Evolutionary conservation across 2,797 vertebrate genomes (phyloP), one percentile per base, ranked within the genome.

Genomic region (Clarias pachynema): DNA sequence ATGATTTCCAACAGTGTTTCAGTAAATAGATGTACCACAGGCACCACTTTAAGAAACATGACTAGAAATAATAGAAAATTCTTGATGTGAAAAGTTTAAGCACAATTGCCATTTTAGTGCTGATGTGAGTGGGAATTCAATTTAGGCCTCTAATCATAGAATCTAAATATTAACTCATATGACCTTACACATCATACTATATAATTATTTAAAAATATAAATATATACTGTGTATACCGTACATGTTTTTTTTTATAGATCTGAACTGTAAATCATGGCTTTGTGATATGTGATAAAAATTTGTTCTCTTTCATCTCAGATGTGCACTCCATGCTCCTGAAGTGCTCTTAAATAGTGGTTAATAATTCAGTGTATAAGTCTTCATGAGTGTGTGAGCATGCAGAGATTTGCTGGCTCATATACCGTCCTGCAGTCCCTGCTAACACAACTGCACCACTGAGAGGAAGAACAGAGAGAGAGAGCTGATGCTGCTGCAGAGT

Each of bases 321-420:
- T 59, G 15, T 5, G 63, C 24, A 37, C 66, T 26, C 78, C 68
- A 53, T 73, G 72, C 44, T 74, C 2, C 72, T 53, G 24, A 89
- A 87, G 68, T 68, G 89, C 91, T 87, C 86, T 90, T 82, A n/a
- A 82, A 86, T 87, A 84, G 83, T 85, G 82, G 90, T 95, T 90
- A 95, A 95, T 95, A 94, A 95, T 95, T 95, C 87, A 95, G 49
- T 56, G 44, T 81, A 14, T 59, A 20, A 16, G 66, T 26, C 20
- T 60, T 44, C 20, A 49, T 60, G 34, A 72, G 40, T 70, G 65
- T 20, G 44, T 74, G 73, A 14, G 83, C 31, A 81, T 88, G 31
- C n/a, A 31, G 80, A 49, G 88, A 86, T 82, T 87, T 63, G 87
- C 90, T 86, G 91, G 89, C 82, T 83, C 24, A 80, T 87, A 91